Base-by-base conservation (phyloP, 2,888 invertebrate genomes). In the Cataglyphis albicans region DNA sequence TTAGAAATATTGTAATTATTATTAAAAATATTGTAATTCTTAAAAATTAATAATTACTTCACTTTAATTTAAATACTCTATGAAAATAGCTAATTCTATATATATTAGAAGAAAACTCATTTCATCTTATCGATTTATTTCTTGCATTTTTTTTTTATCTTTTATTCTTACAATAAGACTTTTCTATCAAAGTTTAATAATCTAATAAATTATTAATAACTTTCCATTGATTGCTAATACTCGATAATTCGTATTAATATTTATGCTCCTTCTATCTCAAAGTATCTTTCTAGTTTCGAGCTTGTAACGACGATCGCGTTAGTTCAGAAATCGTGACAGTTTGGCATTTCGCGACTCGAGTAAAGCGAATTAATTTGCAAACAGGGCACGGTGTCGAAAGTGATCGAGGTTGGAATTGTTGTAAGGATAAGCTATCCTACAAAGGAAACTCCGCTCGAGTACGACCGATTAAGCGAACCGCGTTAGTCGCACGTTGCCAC, bases 391-490 rank as follows among this genome's bases (percentile, higher is more conserved):
- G 57, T 78, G 57, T 44, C 57, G 76, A 70, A 57, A 57, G 76
- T 73, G 76, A 78, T 78, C 76, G 78, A 78, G 74, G 57, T 72
- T 59, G 74, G 32, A 78, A 73, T 15, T 41, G 32, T 78, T 21
- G 78, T 44, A 18, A 44, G 73, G 78, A 78, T 78, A 78, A 78
- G 78, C 78, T 44, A 44, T 59, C 57, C 57, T 73, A 78, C 78
- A 78, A 78, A 78, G 78, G 78, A 73, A 78, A 73, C 78, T 78
- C 73, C 41, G 78, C 73, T 78, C 74, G 78, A 78, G 44, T 57
- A 57, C 44, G 57, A 44, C 32, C 74, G 74, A 72, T 78, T 78
- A 78, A 78, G 74, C 5, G 78, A 78, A 72, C 73, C 76, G 76
- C 76, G 73, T 78, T 73, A 75, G 74, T 72, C 57, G 76, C 76